Percentiles rank a stretch among this genome's conserved stretches.
These are phyloP conservation scores for Drosophila punjabiensis DNA, from an alignment of 1,140 invertebrate species.

Conservation along the genomic window DNA sequence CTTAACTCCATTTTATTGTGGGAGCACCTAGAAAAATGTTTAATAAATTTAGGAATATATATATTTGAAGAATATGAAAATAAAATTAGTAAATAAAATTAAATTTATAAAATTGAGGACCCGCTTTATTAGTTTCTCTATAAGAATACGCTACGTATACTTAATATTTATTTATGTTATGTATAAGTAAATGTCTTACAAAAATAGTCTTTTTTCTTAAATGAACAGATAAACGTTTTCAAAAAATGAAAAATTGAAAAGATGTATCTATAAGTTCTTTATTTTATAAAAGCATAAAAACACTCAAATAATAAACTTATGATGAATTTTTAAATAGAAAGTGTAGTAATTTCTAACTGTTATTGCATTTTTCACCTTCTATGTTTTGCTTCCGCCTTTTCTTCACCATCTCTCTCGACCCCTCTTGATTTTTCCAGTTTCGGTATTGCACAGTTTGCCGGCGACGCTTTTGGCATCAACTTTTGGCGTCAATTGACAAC, in stretches of 20 bases:
- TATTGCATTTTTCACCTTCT: slow-evolving; percentile 80
- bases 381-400: slow-evolving; percentile 39
- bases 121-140: too few species aligned
- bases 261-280: not conserved
- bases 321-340: too few species aligned
- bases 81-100: not conserved
- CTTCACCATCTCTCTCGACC: slow-evolving; percentile 2
- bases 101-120: too few species aligned
- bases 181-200: too few species aligned
- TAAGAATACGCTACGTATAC: too few species aligned
- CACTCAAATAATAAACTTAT: not conserved
- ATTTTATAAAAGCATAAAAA: not conserved
- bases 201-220: too few species aligned
- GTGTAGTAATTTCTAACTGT: slow-evolving; percentile 28
- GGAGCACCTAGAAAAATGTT: not conserved
- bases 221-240: too few species aligned
- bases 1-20: not conserved
- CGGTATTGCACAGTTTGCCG: slow-evolving; percentile 43
- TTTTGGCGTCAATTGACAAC: slow-evolving; percentile 82
- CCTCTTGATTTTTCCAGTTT: slow-evolving; percentile 21
- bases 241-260: too few species aligned
- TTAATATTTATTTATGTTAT: too few species aligned
- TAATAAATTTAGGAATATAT: too few species aligned
- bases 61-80: not conserved
- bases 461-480: slow-evolving; percentile 68